Conservation (phyloP, 2,113 vertebrate genomes). For the Cygnus atratus region DNA sequence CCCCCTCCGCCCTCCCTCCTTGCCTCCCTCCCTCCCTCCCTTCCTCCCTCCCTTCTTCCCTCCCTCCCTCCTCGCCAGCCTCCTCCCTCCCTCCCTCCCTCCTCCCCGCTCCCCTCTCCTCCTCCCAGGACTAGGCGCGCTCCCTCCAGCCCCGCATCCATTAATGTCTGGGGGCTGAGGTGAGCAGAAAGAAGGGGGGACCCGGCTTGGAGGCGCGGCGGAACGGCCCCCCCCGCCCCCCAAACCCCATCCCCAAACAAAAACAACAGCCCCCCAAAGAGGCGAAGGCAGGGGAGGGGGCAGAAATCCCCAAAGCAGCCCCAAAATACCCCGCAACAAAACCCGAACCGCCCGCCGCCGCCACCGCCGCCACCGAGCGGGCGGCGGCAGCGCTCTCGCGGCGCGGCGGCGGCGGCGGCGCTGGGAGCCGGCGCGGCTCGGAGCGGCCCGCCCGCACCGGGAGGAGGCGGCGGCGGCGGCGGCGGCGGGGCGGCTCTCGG, state of each 20-base stretch:
- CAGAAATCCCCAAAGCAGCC: no score
- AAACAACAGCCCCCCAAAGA: neutral
- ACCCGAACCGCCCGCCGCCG: neutral
- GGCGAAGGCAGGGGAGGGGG: no score
- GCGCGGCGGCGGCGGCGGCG: neutral
- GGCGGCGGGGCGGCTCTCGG: neutral
- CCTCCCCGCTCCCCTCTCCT: neutral
- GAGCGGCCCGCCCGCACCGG: no score
- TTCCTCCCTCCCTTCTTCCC: no score
- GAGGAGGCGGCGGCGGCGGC: neutral
- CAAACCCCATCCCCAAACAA: neutral
- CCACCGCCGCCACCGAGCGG: neutral
- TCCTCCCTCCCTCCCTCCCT: neutral
- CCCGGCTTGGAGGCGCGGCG: neutral
- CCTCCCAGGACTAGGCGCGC: no score
- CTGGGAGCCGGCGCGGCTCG: neutral
- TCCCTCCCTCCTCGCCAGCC: no score
- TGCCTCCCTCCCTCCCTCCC: neutral
- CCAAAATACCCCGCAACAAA: neutral
- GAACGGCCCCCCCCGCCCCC: neutral
- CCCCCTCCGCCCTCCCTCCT: neutral
- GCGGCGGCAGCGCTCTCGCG: neutral
- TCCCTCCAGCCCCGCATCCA: neutral
- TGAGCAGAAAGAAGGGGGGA: neutral
- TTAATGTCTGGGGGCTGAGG: constrained; percentile 9